Evolutionary conservation across 2,797 vertebrate species (phyloP).

Genomic region (Rhadinocentrus ornatus): DNA sequence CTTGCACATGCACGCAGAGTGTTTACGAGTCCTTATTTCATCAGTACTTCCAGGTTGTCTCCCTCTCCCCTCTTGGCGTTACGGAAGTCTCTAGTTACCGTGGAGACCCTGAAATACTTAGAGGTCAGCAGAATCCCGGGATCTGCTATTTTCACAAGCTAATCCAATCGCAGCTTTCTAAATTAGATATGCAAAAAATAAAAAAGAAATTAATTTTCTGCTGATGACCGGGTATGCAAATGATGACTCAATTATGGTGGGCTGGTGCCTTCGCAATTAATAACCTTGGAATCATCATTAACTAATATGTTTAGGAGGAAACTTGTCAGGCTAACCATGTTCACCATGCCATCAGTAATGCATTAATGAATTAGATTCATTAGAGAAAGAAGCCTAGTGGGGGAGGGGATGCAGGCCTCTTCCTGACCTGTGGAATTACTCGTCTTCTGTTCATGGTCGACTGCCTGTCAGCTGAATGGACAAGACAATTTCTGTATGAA

Average conservation of each 20-base stretch:
- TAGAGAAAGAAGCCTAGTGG: slow-evolving; percentile 56
- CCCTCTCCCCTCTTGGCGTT: slow-evolving; percentile 26
- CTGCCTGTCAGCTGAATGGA: slow-evolving; percentile 36
- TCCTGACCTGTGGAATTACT: slow-evolving; percentile 72
- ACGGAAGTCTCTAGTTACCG: slow-evolving; percentile 71
- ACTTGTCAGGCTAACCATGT: slow-evolving; percentile 84
- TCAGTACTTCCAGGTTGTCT: slow-evolving; percentile 74
- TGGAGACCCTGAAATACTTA: slow-evolving; percentile 73
- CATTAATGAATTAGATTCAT: slow-evolving; percentile 82
- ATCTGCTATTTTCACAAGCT: slow-evolving; percentile 77
- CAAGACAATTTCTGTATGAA: slow-evolving; percentile 23
- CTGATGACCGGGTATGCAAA: slow-evolving; percentile 86
- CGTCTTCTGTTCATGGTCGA: slow-evolving; percentile 26
- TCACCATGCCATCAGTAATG: slow-evolving; percentile 80
- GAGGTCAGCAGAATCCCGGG: slow-evolving; percentile 81
- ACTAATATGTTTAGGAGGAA: slow-evolving; percentile 85
- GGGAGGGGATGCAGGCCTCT: slow-evolving; percentile 51
- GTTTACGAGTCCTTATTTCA: slow-evolving; percentile 73
- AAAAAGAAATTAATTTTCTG: slow-evolving; percentile 82
- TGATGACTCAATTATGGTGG: slow-evolving; percentile 84
- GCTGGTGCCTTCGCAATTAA: slow-evolving; percentile 82
- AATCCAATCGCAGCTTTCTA: slow-evolving; percentile 79
- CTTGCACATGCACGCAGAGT: slow-evolving; percentile 30
- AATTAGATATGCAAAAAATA: slow-evolving; percentile 84
- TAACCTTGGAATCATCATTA: slow-evolving; percentile 84